Conservation (phyloP, 2,888 invertebrate genomes). For the Stenodema calcarata region DNA sequence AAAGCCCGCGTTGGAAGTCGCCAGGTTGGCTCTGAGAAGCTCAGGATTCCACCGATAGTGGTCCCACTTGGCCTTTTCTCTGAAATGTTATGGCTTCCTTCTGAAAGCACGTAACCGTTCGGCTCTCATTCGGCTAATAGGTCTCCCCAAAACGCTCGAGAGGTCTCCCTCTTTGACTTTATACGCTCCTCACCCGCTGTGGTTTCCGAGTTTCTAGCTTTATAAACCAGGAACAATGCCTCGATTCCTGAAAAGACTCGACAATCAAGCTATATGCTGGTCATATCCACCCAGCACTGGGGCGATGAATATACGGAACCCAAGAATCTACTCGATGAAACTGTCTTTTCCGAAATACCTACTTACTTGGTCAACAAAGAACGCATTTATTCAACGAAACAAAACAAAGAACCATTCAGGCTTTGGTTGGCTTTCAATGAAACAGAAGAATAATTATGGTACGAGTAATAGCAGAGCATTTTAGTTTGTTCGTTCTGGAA, state of each 20-base stretch:
- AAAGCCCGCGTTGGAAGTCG: neutral
- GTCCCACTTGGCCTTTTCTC: conserved; percentile 16
- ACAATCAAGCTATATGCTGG: neutral
- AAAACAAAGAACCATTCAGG: no score
- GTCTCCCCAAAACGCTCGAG: neutral
- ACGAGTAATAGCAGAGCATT: no score
- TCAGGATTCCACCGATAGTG: conserved; percentile 8
- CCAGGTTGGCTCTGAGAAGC: neutral
- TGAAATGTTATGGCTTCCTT: conserved; percentile 5
- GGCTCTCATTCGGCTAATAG: conserved; percentile 1
- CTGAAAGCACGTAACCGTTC: neutral
- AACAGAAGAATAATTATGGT: no score
- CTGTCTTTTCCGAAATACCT: no score
- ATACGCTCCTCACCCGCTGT: neutral
- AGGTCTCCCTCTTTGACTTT: neutral
- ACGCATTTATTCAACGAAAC: no score
- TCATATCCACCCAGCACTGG: no score
- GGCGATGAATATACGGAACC: no score
- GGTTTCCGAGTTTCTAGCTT: neutral
- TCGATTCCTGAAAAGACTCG: neutral
- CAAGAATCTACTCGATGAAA: no score
- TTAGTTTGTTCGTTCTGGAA: no score
- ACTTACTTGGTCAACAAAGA: no score
- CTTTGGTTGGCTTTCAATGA: no score
- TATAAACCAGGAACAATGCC: neutral